Base-by-base conservation (phyloP, 2,797 vertebrate species). In the Enoplosus armatus region DNA sequence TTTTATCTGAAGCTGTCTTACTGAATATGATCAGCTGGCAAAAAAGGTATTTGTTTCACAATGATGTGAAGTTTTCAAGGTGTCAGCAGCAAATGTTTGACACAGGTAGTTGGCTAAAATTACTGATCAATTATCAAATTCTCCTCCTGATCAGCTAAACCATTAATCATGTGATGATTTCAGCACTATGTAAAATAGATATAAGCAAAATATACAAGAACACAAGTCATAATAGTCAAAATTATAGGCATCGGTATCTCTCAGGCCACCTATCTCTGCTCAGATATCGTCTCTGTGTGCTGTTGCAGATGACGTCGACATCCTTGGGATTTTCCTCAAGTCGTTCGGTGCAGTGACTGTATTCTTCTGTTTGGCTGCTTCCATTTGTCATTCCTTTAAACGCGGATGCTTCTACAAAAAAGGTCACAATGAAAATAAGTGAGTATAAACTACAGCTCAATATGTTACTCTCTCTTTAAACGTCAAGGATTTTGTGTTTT, bases 241-340 rank as follows among this genome's bases (percentile, higher is more conserved):
- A 10, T n/a, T 7, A 61, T 0, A 37, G 4, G 11, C 9, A 51
- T 11, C 24, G 20, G 47, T n/a, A 37, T 29, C 5, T 53, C 16
- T 33, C 9, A 18, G 15, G 16, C 20, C n/a, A 12, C 26, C 14
- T 41, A 11, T 35, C 29, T 29, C 18, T 37, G 47, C n/a, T 54
- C 31, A 24, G 9, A 26, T 58, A 11, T 39, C 2, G 4, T 77
- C 29, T 86, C 24, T 75, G 43, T 77, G 56, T 78, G 37, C 29
- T 43, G 47, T 83, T 88, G 51, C 91, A 99, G 98, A 99, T 94
- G 97, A 99, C 72, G 91, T 99, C 43, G 98, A 99, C 86, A 95
- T 99, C 3, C 95, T 95, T 1, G 97, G 97, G 69, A 98, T 99
- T 78, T 94, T 97, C 22, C 95, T 97, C 14, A 98, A 98, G 61